phyloP scores from a whole-genome alignment of 2,113 vertebrate genomes.

The Ptilonorhynchus violaceus region DNA sequence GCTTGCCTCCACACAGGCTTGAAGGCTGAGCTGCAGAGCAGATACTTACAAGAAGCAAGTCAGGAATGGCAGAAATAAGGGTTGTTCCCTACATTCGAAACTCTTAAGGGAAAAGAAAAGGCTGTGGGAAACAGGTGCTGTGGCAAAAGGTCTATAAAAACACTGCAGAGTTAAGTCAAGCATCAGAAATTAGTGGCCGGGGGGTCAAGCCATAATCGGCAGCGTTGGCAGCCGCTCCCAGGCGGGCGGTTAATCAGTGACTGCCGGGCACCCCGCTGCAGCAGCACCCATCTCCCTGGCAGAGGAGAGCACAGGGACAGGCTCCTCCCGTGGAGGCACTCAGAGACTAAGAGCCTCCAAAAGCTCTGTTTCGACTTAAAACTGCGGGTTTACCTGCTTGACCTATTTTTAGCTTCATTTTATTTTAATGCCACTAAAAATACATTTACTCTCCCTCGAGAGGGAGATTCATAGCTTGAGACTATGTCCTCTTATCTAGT shows the following conservation, averaged over 20 bases:
- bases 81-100: neutral
- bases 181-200: neutral
- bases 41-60: neutral
- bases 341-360: neutral
- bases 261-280: rapidly evolving
- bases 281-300: neutral
- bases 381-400: neutral
- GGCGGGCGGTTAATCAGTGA: neutral
- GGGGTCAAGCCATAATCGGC: neutral
- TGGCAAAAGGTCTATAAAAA: neutral
- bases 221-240: neutral
- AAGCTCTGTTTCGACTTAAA: neutral
- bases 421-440: neutral
- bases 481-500: neutral
- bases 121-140: neutral
- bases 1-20: neutral
- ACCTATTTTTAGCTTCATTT: neutral
- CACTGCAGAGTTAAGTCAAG: neutral
- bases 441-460: neutral
- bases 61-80: neutral
- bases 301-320: neutral
- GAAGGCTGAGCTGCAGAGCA: neutral
- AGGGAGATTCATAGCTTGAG: neutral
- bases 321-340: neutral
- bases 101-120: neutral